Conservation (phyloP, 2,888 invertebrate species). For the Tipula helvola region DNA sequence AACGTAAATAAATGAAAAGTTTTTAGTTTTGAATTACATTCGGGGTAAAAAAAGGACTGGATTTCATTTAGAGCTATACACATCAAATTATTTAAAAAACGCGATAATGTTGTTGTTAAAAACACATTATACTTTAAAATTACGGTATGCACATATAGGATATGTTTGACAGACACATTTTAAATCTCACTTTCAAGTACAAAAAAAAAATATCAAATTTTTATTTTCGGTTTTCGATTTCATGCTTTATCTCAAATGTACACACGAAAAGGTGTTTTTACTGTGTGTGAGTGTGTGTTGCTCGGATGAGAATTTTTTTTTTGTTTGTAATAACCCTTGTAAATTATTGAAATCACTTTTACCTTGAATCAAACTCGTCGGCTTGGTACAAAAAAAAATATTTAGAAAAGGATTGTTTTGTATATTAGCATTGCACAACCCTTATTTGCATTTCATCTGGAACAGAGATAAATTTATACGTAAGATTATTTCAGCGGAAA, state of each 20-base stretch:
- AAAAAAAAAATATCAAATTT: not conserved
- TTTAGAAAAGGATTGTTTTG: not conserved
- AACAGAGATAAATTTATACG: not conserved
- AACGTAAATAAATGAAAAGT: not conserved
- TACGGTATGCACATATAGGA: too few relatives aligned
- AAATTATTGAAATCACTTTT: not conserved
- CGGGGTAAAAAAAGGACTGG: not conserved
- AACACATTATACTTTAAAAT: not conserved
- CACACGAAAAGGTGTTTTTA: not conserved
- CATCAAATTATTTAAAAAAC: not conserved
- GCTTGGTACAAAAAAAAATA: not conserved
- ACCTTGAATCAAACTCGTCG: not conserved
- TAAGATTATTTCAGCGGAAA: not conserved
- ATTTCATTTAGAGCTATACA: not conserved
- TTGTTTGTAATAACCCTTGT: not conserved
- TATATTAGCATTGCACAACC: not conserved
- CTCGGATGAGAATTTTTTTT: not conserved
- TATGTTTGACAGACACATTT: not conserved
- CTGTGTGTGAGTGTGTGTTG: not conserved
- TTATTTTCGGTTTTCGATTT: not conserved
- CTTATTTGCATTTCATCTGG: not conserved
- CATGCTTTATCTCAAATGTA: not conserved
- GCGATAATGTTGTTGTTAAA: not conserved
- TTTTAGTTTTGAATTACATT: not conserved
- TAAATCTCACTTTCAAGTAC: not conserved